These are phyloP conservation scores for Eretmocerus hayati DNA, from an alignment of 2,888 invertebrate genomes.

Conservation along the genomic window DNA sequence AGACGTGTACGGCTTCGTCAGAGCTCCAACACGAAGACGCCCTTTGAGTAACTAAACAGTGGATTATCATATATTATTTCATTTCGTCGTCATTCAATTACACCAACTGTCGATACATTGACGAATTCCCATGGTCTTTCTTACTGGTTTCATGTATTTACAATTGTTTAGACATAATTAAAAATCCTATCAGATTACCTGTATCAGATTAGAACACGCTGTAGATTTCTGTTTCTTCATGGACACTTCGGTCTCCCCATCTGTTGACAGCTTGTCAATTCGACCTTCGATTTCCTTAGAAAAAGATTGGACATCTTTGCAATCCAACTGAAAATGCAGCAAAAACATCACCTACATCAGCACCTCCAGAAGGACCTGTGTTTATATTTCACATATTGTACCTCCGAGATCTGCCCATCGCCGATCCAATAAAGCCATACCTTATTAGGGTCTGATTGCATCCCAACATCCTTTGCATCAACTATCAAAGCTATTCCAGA, in stretches of 20 bases:
- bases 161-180: too few species aligned
- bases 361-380: not conserved
- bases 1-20: constrained; percentile 32
- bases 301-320: constrained; percentile 32
- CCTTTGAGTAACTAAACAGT: constrained; percentile 26
- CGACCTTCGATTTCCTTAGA: constrained; percentile 26
- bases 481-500: constrained; percentile 29
- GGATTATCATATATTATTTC: too few species aligned
- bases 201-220: constrained; percentile 15
- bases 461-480: constrained; percentile 34
- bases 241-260: constrained; percentile 2
- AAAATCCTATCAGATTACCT: too few species aligned
- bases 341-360: not conserved
- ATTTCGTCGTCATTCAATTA: too few species aligned
- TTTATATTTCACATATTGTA: not conserved
- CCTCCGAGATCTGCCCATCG: constrained; percentile 32
- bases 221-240: constrained; percentile 10
- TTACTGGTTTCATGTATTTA: too few species aligned
- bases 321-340: constrained; percentile 27
- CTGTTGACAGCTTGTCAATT: constrained; percentile 18
- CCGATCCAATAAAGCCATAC: constrained; percentile 38
- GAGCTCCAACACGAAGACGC: constrained; percentile 21
- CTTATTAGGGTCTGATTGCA: constrained; percentile 28
- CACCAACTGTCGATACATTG: too few species aligned
- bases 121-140: too few species aligned